Percentiles rank a stretch among this genome's conserved stretches.
Evolutionary conservation across 92 coral and sea anemone genomes (phyloP).

Genomic region (Phenganax stokvisi): DNA sequence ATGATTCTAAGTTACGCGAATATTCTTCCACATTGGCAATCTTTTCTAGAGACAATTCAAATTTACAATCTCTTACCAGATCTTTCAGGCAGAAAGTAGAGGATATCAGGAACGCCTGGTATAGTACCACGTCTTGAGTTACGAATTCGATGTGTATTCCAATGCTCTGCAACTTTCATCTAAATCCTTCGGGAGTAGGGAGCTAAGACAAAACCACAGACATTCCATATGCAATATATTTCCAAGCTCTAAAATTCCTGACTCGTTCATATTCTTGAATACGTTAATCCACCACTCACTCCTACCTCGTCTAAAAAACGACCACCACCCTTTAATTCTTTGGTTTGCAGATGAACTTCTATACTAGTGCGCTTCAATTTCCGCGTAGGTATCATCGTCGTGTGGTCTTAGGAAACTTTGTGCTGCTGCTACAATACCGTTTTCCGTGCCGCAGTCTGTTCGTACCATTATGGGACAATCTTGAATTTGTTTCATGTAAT

Average conservation of each 20-base stretch:
- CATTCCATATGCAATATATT: background rate
- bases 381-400: background rate
- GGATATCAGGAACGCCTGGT: constrained; percentile 7
- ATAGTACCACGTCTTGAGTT: background rate
- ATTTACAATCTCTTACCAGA: background rate
- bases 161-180: background rate
- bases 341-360: background rate
- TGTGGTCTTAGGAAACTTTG: background rate
- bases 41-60: background rate
- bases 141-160: background rate
- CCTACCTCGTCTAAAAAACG: background rate
- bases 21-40: background rate
- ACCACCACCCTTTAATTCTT: constrained; percentile 2
- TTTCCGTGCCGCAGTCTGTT: constrained; percentile 1
- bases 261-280: background rate
- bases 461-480: background rate
- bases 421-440: background rate
- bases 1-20: background rate
- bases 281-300: background rate
- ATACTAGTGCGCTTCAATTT: background rate
- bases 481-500: background rate
- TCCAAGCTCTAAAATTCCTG: constrained; percentile 1
- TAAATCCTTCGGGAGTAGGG: background rate
- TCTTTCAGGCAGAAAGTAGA: background rate
- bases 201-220: background rate